A percentile compares a stretch with the other conserved stretches of the same genome.
These are phyloP conservation scores for Pseudopipra pipra DNA, from an alignment of 2,113 vertebrate genomes.

Conservation along the genomic window DNA sequence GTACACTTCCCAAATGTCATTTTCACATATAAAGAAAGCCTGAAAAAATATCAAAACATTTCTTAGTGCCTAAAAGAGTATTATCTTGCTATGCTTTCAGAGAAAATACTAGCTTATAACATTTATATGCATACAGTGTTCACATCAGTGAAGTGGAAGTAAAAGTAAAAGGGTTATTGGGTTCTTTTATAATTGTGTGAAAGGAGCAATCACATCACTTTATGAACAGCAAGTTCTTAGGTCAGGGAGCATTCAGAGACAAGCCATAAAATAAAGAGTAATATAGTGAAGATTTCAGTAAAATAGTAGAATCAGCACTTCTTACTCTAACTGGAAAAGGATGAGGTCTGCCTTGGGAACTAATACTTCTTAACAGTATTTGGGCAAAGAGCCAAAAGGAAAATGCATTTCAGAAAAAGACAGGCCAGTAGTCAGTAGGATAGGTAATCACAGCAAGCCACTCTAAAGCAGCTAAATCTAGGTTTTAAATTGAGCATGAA, in stretches of 20 bases:
- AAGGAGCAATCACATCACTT: constrained; percentile 61
- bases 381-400: constrained; percentile 66
- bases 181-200: constrained; percentile 63
- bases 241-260: constrained; percentile 72
- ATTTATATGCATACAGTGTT: background rate
- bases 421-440: background rate
- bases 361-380: constrained; percentile 70
- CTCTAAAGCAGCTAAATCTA: constrained; percentile 24
- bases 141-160: background rate
- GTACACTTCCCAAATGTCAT: background rate
- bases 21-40: background rate
- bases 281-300: constrained; percentile 69
- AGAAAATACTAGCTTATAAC: background rate
- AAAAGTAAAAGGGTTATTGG: constrained; percentile 6
- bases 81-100: background rate
- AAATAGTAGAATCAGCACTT: constrained; percentile 75
- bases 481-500: constrained; percentile 32
- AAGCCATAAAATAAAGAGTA: constrained; percentile 73
- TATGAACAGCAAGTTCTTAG: constrained; percentile 67
- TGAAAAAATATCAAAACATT: background rate
- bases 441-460: constrained; percentile 51
- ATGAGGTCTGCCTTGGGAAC: constrained; percentile 68
- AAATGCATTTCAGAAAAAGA: constrained; percentile 69
- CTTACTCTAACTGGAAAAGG: constrained; percentile 68
- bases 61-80: background rate